Percentiles rank a stretch among this genome's conserved stretches.
These are phyloP conservation scores for Suncus etruscus DNA, from an alignment of 2,113 vertebrate genomes.

Conservation along the genomic window DNA sequence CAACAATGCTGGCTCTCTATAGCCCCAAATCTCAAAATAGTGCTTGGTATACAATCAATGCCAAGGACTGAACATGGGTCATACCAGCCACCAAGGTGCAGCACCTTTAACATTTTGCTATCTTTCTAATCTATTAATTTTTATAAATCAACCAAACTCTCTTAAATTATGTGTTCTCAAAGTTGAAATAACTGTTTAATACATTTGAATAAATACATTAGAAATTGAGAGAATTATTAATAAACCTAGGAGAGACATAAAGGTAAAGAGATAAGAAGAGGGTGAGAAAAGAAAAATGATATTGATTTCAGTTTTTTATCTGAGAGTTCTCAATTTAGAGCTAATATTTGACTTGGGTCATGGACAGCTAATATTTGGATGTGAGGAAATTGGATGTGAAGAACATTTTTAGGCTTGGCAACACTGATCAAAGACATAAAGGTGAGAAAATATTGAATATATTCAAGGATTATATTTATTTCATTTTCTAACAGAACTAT, in stretches of 20 bases:
- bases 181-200: not conserved
- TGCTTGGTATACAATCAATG: too few relatives aligned
- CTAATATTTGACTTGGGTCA: not conserved
- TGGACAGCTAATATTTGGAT: not conserved
- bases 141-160: not conserved
- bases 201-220: constrained; percentile 9
- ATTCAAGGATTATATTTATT: not conserved
- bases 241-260: not conserved
- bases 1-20: too few relatives aligned
- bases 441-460: not conserved
- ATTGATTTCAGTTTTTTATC: not conserved
- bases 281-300: not conserved
- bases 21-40: too few relatives aligned
- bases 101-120: too few relatives aligned
- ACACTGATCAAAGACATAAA: not conserved
- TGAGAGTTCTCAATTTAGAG: not conserved
- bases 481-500: not conserved
- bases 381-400: not conserved
- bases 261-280: too few relatives aligned
- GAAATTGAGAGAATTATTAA: not conserved
- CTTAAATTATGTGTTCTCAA: not conserved
- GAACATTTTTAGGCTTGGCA: not conserved
- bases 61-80: too few relatives aligned
- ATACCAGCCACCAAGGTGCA: too few relatives aligned
- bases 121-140: not conserved